Evolutionary conservation across 1,140 invertebrate genomes (phyloP).

Genomic region (Atta texana): DNA sequence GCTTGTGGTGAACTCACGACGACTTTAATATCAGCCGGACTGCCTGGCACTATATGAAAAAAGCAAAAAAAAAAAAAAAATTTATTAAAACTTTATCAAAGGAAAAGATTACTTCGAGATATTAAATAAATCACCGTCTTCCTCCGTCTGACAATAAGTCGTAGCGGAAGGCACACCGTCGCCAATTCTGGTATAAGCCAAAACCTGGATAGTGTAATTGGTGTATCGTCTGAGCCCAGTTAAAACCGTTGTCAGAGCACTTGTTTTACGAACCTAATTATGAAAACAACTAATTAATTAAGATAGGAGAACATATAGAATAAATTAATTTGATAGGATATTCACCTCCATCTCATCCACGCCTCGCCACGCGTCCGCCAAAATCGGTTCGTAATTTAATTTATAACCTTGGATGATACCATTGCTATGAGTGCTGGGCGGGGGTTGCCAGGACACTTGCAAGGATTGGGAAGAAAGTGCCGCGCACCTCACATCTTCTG

Average conservation of each 20-base stretch:
- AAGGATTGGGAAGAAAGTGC: constrained; percentile 91
- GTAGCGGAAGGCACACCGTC: constrained; percentile 91
- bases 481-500: constrained; percentile 91
- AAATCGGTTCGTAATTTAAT: constrained; percentile 90
- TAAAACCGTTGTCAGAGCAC: constrained; percentile 89
- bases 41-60: constrained; percentile 90
- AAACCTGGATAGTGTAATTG: constrained; percentile 94
- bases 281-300: constrained; percentile 22
- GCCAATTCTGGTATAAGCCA: constrained; percentile 93
- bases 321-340: constrained; percentile 30
- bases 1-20: constrained; percentile 91
- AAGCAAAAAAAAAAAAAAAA: neutral
- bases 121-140: constrained; percentile 89
- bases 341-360: constrained; percentile 88
- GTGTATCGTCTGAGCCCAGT: constrained; percentile 91
- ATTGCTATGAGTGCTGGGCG: constrained; percentile 91
- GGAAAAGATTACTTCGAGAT: neutral
- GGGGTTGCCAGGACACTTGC: constrained; percentile 94
- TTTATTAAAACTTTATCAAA: constrained; percentile 9
- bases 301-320: constrained; percentile 14
- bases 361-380: constrained; percentile 87
- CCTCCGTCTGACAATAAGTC: constrained; percentile 92
- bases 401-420: constrained; percentile 95
- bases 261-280: constrained; percentile 88
- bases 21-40: constrained; percentile 93